phyloP scores from a whole-genome alignment of 1,140 invertebrate genomes.

The Tetragonula clypearis region DNA sequence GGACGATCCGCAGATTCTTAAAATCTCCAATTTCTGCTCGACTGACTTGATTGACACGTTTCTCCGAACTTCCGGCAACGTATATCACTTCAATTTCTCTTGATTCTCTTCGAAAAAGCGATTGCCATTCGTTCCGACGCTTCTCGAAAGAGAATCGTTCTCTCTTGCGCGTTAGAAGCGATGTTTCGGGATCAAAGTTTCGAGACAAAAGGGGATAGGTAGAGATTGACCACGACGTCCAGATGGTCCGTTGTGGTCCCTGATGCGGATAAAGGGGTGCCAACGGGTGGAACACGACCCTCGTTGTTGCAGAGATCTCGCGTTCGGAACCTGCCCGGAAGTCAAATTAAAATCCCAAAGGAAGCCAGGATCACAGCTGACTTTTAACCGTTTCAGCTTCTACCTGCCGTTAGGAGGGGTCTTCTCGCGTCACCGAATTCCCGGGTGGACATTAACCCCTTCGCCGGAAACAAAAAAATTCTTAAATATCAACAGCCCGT shows the following conservation, averaged over 20 bases:
- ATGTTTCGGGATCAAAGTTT: no score
- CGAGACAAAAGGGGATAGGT: not conserved
- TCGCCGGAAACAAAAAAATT: no score
- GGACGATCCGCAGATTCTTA: no score
- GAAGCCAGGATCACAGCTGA: constrained; percentile 24
- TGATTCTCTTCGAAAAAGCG: no score
- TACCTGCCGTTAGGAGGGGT: constrained; percentile 26
- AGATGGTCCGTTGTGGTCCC: constrained; percentile 37
- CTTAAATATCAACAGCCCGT: no score
- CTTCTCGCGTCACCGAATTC: not conserved
- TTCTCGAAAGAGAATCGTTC: not conserved
- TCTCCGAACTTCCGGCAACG: no score
- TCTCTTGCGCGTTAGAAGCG: not conserved
- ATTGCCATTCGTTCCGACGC: not conserved
- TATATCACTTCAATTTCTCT: no score
- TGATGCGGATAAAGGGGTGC: not conserved
- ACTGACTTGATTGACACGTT: no score
- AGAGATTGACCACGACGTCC: constrained; percentile 42
- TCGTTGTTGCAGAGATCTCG: constrained; percentile 14
- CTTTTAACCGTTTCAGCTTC: constrained; percentile 36
- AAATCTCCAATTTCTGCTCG: no score
- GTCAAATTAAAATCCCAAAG: constrained; percentile 21
- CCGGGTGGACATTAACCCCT: not conserved
- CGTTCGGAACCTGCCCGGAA: constrained; percentile 42
- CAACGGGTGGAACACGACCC: constrained; percentile 18